Percentiles rank a stretch among this genome's conserved stretches.
Evolutionary conservation across 2,797 vertebrate genomes (phyloP).

Genomic region (Sylvia borin): DNA sequence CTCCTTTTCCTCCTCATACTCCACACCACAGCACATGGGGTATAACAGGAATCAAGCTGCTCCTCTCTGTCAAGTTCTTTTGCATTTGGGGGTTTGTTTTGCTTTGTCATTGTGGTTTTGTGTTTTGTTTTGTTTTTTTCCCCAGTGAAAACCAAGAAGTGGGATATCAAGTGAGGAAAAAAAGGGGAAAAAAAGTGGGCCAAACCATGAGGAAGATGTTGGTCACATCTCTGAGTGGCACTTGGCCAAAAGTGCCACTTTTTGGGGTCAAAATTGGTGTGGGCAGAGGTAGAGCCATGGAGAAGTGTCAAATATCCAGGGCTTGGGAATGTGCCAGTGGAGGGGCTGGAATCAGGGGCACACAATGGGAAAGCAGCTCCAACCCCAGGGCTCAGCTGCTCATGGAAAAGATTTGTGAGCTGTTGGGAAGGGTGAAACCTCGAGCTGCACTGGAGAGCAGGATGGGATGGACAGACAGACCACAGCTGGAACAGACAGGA

Average conservation of each 20-base stretch:
- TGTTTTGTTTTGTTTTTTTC: not conserved
- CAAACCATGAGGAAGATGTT: not conserved
- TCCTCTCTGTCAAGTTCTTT: not conserved
- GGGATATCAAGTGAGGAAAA: not conserved
- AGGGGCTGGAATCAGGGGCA: rapidly evolving
- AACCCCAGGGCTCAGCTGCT: not conserved
- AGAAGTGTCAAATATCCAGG: rapidly evolving
- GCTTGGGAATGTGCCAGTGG: not conserved
- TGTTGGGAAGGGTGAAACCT: not conserved
- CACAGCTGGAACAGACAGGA: not conserved
- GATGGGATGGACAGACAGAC: not conserved
- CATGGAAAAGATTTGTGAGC: not conserved
- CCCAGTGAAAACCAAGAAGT: not conserved
- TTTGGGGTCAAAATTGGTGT: rapidly evolving
- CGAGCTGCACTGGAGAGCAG: rapidly evolving
- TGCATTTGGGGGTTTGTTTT: not conserved
- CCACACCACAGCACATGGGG: not conserved
- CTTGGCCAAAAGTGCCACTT: not conserved
- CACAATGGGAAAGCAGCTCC: not conserved
- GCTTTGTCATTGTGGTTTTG: not conserved
- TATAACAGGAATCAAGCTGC: not conserved
- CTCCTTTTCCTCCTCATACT: not conserved
- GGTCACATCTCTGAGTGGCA: not conserved
- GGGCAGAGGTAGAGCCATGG: not conserved
- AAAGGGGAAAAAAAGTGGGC: not conserved